Base-by-base conservation (phyloP, 2,113 vertebrate genomes). In the Mobula birostris region DNA sequence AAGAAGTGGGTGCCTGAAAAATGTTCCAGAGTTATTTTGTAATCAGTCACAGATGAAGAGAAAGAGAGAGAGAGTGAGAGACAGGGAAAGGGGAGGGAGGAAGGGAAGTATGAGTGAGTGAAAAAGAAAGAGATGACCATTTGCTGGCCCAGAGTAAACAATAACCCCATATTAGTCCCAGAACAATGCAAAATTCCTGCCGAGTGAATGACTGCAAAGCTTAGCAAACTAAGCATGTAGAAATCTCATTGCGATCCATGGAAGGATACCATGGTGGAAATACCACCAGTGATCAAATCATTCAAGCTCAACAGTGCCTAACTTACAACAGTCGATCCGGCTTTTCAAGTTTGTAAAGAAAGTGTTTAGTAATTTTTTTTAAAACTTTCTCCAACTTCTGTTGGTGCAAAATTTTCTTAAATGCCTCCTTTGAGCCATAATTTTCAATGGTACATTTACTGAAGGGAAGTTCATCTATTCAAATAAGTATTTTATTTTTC, bases 221-320 rank as follows among this genome's bases (percentile, higher is more conserved):
- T 96, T 82, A 94, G 94, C 95, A 96, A 96, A 96, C 40, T 95
- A 56, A 11, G 90, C 94, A 96, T 94, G 95, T 95, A 96, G 96
- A 96, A 95, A 95, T 96, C 96, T 96, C 96, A 95, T 94, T 95
- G 95, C 95, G 96, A 96, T 96, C 95, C 95, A 96, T 83, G 80
- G 94, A 95, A 94, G 95, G 96, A 95, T 96, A 95, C 36, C 21
- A 9, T 72, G 2, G 19, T 92, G 90, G 19, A 6, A 17, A 72
- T 72, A 12, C 61, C 29, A 32, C 12, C 29, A 17, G 15, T 48
- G 68, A 48, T 14, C 19, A 27, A 32, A 72, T 48, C 61, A 27
- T 19, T 72, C 68, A 72, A 48, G n/a, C 21, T 4, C 36, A 76
- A 24, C 70, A 40, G 24, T 36, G 29, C 7, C 90, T 88, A 24